Evolutionary conservation across 2,797 vertebrate genomes (phyloP), one percentile per base, ranked within the genome.

Genomic region (Alfaro cultratus): DNA sequence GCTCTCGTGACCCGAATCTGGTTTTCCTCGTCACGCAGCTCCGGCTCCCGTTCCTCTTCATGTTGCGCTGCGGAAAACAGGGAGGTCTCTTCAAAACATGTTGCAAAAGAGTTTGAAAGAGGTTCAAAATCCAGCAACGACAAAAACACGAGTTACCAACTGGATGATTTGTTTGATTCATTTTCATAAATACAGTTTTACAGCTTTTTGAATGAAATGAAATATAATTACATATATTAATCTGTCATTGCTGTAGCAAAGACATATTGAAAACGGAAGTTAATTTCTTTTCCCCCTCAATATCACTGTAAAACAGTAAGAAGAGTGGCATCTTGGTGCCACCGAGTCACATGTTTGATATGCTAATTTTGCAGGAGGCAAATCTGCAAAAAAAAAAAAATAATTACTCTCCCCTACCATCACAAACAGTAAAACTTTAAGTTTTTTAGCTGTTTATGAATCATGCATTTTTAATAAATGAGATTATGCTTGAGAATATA

Each of bases 1-100:
- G 94, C 92, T 99, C 98, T 12, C 97, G 96, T n/a, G 98, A 99
- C 57, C 97, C 97, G 51, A 98, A 96, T 41, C 97, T 95, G 74
- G 94, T 97, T 93, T 96, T 97, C 91, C 97, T 95, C 36, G 93
- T 96, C 92, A 97, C 88, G 46, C 97, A 97, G 90, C 96, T 96
- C 60, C 96, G 96, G 91, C 97, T 98, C 46, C 97, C 97, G 26
- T 96, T 96, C 68, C 96, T 95, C 92, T 98, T 99, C 95, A 97
- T 97, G 93, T 98, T 99, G 86, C 97, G 97, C 98, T 99, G 90
- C 53, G 74, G 91, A 89, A 90, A 90, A 71, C 86, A 68, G 77
- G 18, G 36, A 75, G 47, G 53, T 26, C 43, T 73, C 77, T 77
- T 55, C 82, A 85, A 80, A 29, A 80, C 1, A 71, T 45, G 67